Evolutionary conservation across 92 coral and sea anemone genomes (phyloP).

Genomic region (Palythoa heliodiscus): DNA sequence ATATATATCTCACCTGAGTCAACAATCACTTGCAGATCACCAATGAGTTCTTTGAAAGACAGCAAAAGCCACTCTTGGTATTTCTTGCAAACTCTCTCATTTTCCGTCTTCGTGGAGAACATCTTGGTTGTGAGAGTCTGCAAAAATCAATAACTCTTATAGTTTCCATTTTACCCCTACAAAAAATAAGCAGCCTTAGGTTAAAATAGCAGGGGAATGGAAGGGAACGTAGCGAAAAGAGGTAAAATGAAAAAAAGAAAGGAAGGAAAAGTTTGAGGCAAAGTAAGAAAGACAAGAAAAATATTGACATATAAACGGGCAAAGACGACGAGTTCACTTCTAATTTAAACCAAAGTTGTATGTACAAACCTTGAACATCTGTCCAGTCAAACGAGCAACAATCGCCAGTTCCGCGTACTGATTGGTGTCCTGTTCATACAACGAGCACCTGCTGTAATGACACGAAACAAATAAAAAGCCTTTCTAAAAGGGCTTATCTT

Average conservation of each 20-base stretch:
- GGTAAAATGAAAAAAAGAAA: background rate
- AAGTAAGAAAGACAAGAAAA: background rate
- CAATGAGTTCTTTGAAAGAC: conserved; percentile 1
- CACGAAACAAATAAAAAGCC: background rate
- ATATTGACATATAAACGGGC: background rate
- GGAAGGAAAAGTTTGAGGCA: background rate
- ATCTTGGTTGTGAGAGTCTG: conserved; percentile 13
- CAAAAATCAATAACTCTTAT: background rate
- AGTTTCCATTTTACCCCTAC: background rate
- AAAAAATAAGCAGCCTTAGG: no score
- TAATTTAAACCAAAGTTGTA: background rate
- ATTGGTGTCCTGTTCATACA: conserved; percentile 77
- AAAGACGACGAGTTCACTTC: background rate
- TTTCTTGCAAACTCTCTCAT: background rate
- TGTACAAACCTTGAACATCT: conserved; percentile 61
- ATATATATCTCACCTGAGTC: conserved; percentile 35
- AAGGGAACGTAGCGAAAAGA: no score
- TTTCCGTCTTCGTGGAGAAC: background rate
- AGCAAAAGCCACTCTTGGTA: conserved; percentile 38
- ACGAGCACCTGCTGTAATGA: conserved; percentile 44
- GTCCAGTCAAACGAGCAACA: conserved; percentile 52
- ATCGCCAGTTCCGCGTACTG: conserved; percentile 66
- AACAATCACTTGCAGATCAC: conserved; percentile 31
- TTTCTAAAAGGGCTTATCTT: background rate
- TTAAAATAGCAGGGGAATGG: no score